These are phyloP conservation scores for Phacellophora camtschatica DNA, from an alignment of 30 jellyfish, hydroid and myxozoan genomes.

Conservation along the genomic window DNA sequence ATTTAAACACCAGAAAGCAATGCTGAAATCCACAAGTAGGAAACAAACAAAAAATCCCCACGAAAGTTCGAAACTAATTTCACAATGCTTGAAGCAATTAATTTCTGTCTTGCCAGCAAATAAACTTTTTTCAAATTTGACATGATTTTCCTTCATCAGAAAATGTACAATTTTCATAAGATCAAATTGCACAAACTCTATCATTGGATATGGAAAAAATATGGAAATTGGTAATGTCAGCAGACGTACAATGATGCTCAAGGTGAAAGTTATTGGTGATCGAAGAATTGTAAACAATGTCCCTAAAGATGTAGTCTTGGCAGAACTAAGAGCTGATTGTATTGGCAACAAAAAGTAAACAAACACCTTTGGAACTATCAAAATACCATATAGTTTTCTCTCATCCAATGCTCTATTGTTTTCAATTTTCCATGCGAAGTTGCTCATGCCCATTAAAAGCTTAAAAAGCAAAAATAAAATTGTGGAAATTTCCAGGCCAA, in stretches of 20 bases:
- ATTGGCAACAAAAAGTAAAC: conserved; percentile 4
- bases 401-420: neutral
- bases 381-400: neutral
- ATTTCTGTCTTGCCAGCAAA: neutral
- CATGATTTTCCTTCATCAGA: neutral
- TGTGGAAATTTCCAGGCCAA: neutral
- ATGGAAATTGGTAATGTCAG: conserved; percentile 16
- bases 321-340: conserved; percentile 1
- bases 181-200: neutral
- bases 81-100: conserved; percentile 10
- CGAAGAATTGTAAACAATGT: conserved; percentile 11
- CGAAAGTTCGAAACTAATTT: neutral
- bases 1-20: conserved; percentile 14
- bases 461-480: neutral
- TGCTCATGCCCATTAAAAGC: neutral
- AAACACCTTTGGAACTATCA: neutral
- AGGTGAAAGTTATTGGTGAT: conserved; percentile 9
- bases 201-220: conserved; percentile 27
- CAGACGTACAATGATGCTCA: neutral
- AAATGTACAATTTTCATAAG: neutral
- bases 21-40: neutral
- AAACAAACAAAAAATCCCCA: conserved; percentile 12
- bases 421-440: neutral
- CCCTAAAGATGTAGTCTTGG: neutral
- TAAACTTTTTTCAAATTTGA: neutral